Base-by-base conservation (phyloP, 2,797 vertebrate genomes). In the Sebastes melanostomus region DNA sequence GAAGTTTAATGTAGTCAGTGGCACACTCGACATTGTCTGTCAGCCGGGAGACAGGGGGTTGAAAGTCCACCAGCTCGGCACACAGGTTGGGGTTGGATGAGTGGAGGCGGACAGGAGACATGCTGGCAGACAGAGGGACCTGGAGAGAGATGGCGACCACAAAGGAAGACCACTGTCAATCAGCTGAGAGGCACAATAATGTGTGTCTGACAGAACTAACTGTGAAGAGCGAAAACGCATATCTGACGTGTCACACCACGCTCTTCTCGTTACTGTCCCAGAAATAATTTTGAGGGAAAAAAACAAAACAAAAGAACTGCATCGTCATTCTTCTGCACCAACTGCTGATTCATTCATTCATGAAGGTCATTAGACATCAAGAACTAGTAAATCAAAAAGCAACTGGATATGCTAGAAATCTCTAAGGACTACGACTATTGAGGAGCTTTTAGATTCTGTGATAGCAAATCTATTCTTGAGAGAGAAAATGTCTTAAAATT, bases 71-170 rank as follows among this genome's bases (percentile, higher is more conserved):
- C 12, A 98, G 96, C 84, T 99, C 98, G 29, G 97, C 98, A 86
- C 97, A 99, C 61, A 99, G 97, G 94, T 99, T 99, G 63, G 98
- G 98, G 92, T 99, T 99, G 83, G 98, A 99, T 38, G 98, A 97
- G 94, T 99, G 98, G 88, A 99, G 94, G 68, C 98, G 97, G 86
- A 98, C 94, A 0, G 97, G 96, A 50, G 98, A 98, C 97, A 98
- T 97, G 9, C 97, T 98, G 74, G 97, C 94, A 78, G 97, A 99
- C 85, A 98, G 96, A 83, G 98, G 98, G 84, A 99, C 97, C 98
- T 99, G 55, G 36, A 72, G 68, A 75, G 24, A 79, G 55, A 78
- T 11, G 66, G 66, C 9, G 52, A 68, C 29, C 81, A 68, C 50
- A 75, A 36, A 75, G 18, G 42, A 75, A 18, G 56, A 70, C 29